Base-by-base conservation (phyloP, 2,888 invertebrate genomes). In the Leuctra nigra region DNA sequence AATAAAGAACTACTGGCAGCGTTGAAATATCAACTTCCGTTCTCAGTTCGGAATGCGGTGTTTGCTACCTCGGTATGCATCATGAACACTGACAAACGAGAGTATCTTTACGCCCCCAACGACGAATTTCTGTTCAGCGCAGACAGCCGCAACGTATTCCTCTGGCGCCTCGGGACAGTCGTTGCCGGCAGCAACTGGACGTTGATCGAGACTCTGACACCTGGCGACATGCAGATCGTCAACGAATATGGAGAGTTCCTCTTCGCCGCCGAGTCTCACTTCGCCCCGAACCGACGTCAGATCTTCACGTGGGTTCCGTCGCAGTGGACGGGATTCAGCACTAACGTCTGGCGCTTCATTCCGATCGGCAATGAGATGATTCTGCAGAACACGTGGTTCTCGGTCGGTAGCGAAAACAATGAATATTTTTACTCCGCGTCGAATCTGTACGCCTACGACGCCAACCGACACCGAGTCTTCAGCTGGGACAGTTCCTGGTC, bases 101-200 rank as follows among this genome's bases (percentile, higher is more conserved):
- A 44, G 44, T 44, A 44, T 13, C 44, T 44, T 3, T 44, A 22
- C 44, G 4, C 44, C 4, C 44, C 44, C 2, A 44, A 44, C 23
- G 23, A 44, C 13, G 44, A 44, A n/a, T 44, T 22, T 20, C 23
- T 44, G 23, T 23, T 22, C 44, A 20, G 23, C 13, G 20, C 44
- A 13, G 23, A 44, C 7, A 23, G n/a, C 23, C 44, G 44, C 9
- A 20, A 44, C 23, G 44, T 44, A 4, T 44, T 44, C 44, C 7
- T 44, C 22, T 44, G 44, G 44, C 4, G 11, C 4, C 20, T 3
- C 44, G 23, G 44, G 2, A 23, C 22, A 4, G 7, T 20, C n/a
- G 20, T 20, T 3, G 44, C 22, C n/a, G 44, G 44, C 4, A 44
- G 44, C 44, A 44, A 44, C 44, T 44, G 44, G 44, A 44, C 44